These are phyloP conservation scores for Teinopalpus imperialis DNA, from an alignment of 2,888 invertebrate genomes.

Conservation along the genomic window DNA sequence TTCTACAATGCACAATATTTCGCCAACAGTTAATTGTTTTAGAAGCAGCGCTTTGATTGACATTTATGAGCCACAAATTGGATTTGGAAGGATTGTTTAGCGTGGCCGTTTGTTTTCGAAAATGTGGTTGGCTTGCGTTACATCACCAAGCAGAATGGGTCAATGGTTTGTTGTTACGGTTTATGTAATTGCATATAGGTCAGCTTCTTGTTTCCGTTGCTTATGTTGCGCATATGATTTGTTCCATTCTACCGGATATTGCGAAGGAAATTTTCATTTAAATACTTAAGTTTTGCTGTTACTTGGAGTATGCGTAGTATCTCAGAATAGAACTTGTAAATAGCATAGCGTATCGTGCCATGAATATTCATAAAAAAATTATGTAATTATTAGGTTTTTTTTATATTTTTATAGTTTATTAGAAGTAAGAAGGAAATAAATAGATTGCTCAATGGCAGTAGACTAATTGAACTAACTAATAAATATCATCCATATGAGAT, in stretches of 20 bases:
- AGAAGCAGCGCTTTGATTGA: conserved; percentile 13
- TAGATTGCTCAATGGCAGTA: too few species aligned
- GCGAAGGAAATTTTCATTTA: conserved; percentile 8
- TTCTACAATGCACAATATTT: conserved; percentile 9
- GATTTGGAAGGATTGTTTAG: conserved; percentile 25
- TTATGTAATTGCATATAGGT: conserved; percentile 23
- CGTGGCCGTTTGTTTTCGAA: conserved; percentile 39
- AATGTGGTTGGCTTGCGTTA: conserved; percentile 40
- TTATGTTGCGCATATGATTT: conserved; percentile 1
- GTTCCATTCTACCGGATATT: not conserved
- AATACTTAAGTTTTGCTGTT: too few species aligned
- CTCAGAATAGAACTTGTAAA: too few species aligned
- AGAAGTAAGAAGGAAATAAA: too few species aligned
- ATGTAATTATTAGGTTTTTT: too few species aligned
- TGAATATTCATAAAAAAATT: too few species aligned
- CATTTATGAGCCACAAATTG: conserved; percentile 22
- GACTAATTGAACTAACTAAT: too few species aligned
- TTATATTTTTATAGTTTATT: too few species aligned
- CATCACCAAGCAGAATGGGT: conserved; percentile 49
- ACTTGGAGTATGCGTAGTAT: too few species aligned
- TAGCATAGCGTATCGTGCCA: too few species aligned
- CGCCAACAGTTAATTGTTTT: conserved; percentile 14
- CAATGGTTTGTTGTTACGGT: conserved; percentile 32
- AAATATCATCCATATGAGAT: too few species aligned
- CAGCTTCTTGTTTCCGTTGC: conserved; percentile 10